Percentiles rank a stretch among this genome's conserved stretches.
These are phyloP conservation scores for Epizoanthus ramosus DNA, from an alignment of 92 coral and sea anemone species.

Conservation along the genomic window DNA sequence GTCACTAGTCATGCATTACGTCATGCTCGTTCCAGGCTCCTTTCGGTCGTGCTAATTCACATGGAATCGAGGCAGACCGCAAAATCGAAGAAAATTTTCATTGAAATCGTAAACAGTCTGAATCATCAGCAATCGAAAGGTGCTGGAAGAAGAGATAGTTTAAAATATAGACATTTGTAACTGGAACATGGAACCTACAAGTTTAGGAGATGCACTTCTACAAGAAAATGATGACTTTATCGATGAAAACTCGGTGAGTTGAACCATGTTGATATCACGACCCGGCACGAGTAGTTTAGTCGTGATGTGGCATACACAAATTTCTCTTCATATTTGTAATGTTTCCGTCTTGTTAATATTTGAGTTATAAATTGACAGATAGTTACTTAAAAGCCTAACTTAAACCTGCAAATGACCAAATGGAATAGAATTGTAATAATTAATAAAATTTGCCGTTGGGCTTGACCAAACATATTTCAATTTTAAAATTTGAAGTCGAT, in stretches of 20 bases:
- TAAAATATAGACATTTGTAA: not conserved
- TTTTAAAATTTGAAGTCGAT: too few species aligned
- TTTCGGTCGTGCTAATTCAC: not conserved
- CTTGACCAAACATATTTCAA: too few species aligned
- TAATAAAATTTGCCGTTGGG: too few species aligned
- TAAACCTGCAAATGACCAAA: not conserved
- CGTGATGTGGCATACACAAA: too few species aligned
- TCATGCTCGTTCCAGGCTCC: not conserved
- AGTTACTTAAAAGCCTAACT: too few species aligned
- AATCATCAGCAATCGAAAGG: not conserved
- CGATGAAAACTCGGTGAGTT: conserved; percentile 14
- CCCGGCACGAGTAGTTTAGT: too few species aligned
- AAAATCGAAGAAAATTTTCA: not conserved
- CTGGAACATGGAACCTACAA: conserved; percentile 26
- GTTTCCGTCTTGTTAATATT: not conserved
- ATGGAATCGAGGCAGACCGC: conserved; percentile 15
- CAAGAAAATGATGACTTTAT: conserved; percentile 24
- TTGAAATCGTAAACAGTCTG: not conserved
- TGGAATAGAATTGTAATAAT: not conserved
- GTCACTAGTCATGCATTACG: not conserved
- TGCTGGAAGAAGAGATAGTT: not conserved
- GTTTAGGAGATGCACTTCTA: conserved; percentile 14
- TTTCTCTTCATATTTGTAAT: too few species aligned
- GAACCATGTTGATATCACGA: too few species aligned
- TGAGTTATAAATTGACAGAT: too few species aligned